phyloP scores from a whole-genome alignment of 2,797 vertebrate species.

The Falco concolor region DNA sequence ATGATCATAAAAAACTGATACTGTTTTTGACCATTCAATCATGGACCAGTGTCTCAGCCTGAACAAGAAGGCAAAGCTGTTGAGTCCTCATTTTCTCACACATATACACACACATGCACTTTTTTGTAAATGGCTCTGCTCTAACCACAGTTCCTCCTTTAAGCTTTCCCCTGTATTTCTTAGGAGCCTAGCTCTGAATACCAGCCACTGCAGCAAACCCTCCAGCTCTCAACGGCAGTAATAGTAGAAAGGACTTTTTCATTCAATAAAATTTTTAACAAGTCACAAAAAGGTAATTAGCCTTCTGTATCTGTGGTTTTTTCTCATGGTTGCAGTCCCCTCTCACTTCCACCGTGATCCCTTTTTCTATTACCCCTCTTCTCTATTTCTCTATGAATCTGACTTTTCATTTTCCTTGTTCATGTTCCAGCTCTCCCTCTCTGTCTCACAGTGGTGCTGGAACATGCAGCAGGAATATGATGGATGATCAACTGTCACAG shows the following conservation, averaged over 20 bases:
- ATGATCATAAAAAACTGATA: not conserved
- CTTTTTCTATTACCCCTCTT: not conserved
- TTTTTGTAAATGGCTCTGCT: not conserved
- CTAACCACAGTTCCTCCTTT: slow-evolving; percentile 13
- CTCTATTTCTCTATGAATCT: not conserved
- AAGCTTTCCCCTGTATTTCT: not conserved
- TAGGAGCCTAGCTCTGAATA: not conserved
- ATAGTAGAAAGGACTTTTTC: not conserved
- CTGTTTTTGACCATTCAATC: not conserved
- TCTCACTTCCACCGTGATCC: not conserved
- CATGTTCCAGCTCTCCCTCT: not conserved
- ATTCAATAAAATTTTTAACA: slow-evolving; percentile 13
- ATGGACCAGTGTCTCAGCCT: not conserved
- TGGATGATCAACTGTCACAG: slow-evolving; percentile 90
- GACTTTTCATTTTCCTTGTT: not conserved
- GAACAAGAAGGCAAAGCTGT: not conserved
- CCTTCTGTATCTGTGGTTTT: not conserved
- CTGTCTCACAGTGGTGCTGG: slow-evolving; percentile 18
- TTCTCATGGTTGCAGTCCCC: not conserved
- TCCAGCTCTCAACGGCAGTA: not conserved
- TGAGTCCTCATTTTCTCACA: not conserved
- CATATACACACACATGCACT: not conserved
- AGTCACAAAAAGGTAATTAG: slow-evolving; percentile 54
- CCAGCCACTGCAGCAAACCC: not conserved
- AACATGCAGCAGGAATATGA: slow-evolving; percentile 82